Percentiles rank a stretch among this genome's conserved stretches.
Evolutionary conservation across 2,113 vertebrate species (phyloP).

Genomic region (Heterotis niloticus): DNA sequence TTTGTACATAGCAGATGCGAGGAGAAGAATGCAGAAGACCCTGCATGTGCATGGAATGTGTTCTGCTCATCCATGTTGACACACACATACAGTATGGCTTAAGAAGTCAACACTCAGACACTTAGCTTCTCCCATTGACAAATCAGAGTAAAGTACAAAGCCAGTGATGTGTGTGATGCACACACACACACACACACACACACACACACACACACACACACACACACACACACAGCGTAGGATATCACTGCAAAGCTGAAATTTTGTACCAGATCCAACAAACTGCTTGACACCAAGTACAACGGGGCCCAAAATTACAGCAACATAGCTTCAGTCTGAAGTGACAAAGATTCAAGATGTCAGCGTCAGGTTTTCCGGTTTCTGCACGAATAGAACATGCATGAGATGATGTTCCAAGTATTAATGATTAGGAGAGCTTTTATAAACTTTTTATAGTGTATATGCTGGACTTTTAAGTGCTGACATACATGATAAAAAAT

Average conservation of each 20-base stretch:
- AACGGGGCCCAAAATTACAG: too few relatives aligned
- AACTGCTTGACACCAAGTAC: not conserved
- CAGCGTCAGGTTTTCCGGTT: not conserved
- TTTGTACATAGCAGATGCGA: too few relatives aligned
- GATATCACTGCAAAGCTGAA: too few relatives aligned
- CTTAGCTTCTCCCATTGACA: not conserved
- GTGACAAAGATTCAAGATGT: not conserved
- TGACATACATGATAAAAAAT: not conserved
- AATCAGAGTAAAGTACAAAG: not conserved
- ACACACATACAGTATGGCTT: too few relatives aligned
- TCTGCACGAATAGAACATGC: too few relatives aligned
- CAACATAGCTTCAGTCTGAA: not conserved
- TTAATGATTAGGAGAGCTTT: too few relatives aligned
- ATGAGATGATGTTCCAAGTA: too few relatives aligned
- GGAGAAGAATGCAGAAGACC: too few relatives aligned
- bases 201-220: conserved; percentile 12
- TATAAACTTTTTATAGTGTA: too few relatives aligned
- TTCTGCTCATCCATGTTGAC: too few relatives aligned
- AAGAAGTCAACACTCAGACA: too few relatives aligned
- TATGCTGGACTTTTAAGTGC: not conserved
- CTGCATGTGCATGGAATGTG: too few relatives aligned
- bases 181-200: not conserved
- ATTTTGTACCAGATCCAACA: not conserved
- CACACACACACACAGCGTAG: not conserved
- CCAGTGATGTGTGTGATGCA: not conserved